phyloP scores from a whole-genome alignment of 2,113 vertebrate genomes.

The Casuarius casuarius region DNA sequence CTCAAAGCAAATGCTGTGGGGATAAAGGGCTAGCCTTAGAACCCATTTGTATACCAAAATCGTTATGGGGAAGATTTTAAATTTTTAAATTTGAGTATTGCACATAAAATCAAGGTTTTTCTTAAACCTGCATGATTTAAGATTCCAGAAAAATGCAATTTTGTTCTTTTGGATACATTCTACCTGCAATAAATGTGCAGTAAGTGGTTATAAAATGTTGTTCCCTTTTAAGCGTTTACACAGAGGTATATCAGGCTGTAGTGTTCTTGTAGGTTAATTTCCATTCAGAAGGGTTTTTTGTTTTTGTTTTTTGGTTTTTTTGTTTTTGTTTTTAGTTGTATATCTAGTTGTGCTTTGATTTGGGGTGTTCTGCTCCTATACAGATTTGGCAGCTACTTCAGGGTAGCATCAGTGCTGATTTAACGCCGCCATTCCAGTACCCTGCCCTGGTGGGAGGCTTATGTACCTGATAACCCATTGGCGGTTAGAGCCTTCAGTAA shows the following conservation, averaged over 20 bases:
- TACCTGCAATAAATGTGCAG: slow-evolving; percentile 56
- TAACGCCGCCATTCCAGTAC: slow-evolving; percentile 4
- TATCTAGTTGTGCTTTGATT: slow-evolving; percentile 38
- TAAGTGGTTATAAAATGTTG: slow-evolving; percentile 44
- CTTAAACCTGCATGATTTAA: slow-evolving; percentile 27
- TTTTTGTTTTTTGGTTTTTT: background rate
- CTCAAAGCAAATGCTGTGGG: slow-evolving; percentile 52
- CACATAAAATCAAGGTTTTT: slow-evolving; percentile 64
- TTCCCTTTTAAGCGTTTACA: slow-evolving; percentile 61
- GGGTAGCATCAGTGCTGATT: slow-evolving; percentile 8
- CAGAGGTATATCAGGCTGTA: slow-evolving; percentile 20
- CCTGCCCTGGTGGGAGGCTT: slow-evolving; percentile 16
- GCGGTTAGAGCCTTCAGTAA: slow-evolving; percentile 61
- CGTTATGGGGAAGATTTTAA: slow-evolving; percentile 36
- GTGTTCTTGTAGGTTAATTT: slow-evolving; percentile 13
- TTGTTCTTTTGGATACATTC: slow-evolving; percentile 32
- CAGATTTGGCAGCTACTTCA: slow-evolving; percentile 39
- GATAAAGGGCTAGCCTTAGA: slow-evolving; percentile 62
- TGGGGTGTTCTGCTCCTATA: slow-evolving; percentile 43
- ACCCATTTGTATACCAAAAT: slow-evolving; percentile 54
- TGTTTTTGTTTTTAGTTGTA: background rate
- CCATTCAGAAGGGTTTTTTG: background rate
- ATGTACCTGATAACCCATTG: background rate
- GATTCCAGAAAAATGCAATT: slow-evolving; percentile 15
- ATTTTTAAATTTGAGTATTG: slow-evolving; percentile 72